Base-by-base conservation (phyloP, 2,113 vertebrate species). In the Anguilla japonica region DNA sequence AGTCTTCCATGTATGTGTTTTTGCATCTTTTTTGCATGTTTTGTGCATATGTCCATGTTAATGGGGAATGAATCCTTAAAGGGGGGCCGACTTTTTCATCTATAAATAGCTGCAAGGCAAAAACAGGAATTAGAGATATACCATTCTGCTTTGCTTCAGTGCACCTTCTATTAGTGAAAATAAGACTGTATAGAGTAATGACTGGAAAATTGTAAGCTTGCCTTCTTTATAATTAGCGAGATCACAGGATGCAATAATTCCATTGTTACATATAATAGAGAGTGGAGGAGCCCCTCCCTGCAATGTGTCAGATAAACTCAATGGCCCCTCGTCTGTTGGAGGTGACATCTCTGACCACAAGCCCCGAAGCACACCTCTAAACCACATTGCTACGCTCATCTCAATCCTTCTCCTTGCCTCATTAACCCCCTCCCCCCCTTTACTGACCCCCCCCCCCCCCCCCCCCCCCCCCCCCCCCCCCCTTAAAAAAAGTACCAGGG, bases 151-250 rank as follows among this genome's bases (percentile, higher is more conserved):
- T 92, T 93, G 94, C 94, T 93, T 93, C 93, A 92, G 90, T 91
- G 93, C 94, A 89, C 90, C 90, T 93, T 92, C 94, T 95, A 96
- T 96, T 95, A 95, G 91, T 88, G 90, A 91, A 92, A 90, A 92
- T 91, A 87, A 93, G 92, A 91, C 91, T 79, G 91, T 91, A 92
- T 93, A 71, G 93, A 94, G 93, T 95, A 95, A 96, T 95, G 95
- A 95, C 94, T 93, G 92, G 94, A 94, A 94, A 94, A 95, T 94
- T 92, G 93, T 94, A 93, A 94, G 90, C 92, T 94, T 94, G 93
- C 92, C 92, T 93, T 94, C 93, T 91, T 93, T 95, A 95, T 92
- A 95, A 95, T 95, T 94, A 95, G 95, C 87, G 16, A 89, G 89
- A 94, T 95, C 93, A 86, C 94, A 94, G 91, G 93, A 94, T 92